These are phyloP conservation scores for Mastacembelus armatus DNA, from an alignment of 2,797 vertebrate genomes.

Conservation along the genomic window DNA sequence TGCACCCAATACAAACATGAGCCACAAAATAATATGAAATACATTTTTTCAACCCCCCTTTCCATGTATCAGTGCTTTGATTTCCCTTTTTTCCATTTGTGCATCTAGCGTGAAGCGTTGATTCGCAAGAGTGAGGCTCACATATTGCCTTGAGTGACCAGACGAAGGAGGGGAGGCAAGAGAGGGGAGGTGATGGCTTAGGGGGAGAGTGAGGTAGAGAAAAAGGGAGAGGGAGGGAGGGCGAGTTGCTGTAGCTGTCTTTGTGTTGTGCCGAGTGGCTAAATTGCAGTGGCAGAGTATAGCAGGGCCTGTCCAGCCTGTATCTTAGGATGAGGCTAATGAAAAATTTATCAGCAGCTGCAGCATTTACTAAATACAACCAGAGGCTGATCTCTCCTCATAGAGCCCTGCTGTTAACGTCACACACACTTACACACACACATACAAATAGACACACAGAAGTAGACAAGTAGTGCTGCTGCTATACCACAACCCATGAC, in stretches of 20 bases:
- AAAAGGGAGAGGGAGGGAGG: constrained; percentile 52
- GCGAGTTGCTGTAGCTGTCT: constrained; percentile 76
- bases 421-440: constrained; percentile 72
- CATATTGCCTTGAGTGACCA: constrained; percentile 88
- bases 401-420: constrained; percentile 83
- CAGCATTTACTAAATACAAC: constrained; percentile 89
- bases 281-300: constrained; percentile 85
- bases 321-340: constrained; percentile 88
- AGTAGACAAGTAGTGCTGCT: constrained; percentile 45
- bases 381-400: constrained; percentile 86
- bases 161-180: constrained; percentile 69
- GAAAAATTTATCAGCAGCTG: constrained; percentile 90
- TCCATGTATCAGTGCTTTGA: constrained; percentile 81
- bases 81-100: constrained; percentile 83
- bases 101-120: constrained; percentile 83
- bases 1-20: constrained; percentile 82
- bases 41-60: constrained; percentile 73
- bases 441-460: constrained; percentile 66
- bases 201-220: constrained; percentile 61
- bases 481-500: constrained; percentile 81
- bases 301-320: constrained; percentile 81
- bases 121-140: constrained; percentile 85
- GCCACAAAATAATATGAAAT: constrained; percentile 83
- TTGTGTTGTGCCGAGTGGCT: constrained; percentile 84
- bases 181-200: constrained; percentile 60